Evolutionary conservation across 2,888 invertebrate genomes (phyloP).

Genomic region (Microctonus brassicae): DNA sequence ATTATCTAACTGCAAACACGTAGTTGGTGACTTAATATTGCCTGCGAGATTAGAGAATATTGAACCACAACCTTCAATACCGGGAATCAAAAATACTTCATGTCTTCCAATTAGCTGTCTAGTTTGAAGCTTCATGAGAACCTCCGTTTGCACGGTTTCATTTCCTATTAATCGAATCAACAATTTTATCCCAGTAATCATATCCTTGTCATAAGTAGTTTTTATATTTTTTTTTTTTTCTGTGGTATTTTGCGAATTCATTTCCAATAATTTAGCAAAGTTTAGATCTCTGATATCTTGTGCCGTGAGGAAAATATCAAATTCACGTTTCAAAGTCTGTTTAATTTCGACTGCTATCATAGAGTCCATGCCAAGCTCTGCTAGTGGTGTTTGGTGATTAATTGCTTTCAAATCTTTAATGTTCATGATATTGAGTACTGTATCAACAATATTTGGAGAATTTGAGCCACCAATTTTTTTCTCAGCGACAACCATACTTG

Average conservation of each 20-base stretch:
- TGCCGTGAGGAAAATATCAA: slow-evolving; percentile 86
- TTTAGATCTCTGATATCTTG: slow-evolving; percentile 88
- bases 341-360: slow-evolving; percentile 98
- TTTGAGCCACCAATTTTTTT: slow-evolving; percentile 77
- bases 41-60: slow-evolving; percentile 60
- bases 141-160: slow-evolving; percentile 39
- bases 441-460: slow-evolving; percentile 79
- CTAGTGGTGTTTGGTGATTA: slow-evolving; percentile 80
- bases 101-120: slow-evolving; percentile 47
- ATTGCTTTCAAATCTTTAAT: slow-evolving; percentile 42
- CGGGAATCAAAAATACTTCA: slow-evolving; percentile 65
- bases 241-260: slow-evolving; percentile 51
- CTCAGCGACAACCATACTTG: slow-evolving; percentile 90
- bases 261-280: slow-evolving; percentile 75
- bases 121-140: slow-evolving; percentile 52
- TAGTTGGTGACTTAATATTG: slow-evolving; percentile 60
- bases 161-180: slow-evolving; percentile 47
- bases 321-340: slow-evolving; percentile 90
- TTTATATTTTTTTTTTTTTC: slow-evolving; percentile 30
- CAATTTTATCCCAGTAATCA: slow-evolving; percentile 51
- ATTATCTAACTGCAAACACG: slow-evolving; percentile 54
- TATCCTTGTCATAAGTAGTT: slow-evolving; percentile 26
- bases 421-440: slow-evolving; percentile 76
- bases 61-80: slow-evolving; percentile 65
- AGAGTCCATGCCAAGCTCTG: slow-evolving; percentile 96